Conservation (phyloP, 2,113 vertebrate genomes). For the Callospermophilus lateralis region DNA sequence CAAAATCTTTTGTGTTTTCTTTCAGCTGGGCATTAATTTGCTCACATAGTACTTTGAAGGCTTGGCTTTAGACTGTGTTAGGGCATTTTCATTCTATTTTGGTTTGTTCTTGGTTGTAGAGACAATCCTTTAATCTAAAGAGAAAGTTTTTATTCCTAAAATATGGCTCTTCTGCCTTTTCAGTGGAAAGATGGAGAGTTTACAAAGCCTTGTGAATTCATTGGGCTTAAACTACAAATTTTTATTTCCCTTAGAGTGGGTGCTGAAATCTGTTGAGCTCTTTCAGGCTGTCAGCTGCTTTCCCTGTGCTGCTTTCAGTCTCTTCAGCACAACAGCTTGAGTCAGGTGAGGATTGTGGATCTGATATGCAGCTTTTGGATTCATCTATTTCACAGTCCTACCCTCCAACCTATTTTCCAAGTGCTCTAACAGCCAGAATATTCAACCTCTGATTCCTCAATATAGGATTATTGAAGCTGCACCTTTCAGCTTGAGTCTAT, state of each 20-base stretch:
- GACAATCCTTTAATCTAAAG: too few species aligned
- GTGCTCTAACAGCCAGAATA: not conserved
- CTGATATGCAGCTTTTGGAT: not conserved
- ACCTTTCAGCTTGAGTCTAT: not conserved
- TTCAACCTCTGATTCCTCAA: not conserved
- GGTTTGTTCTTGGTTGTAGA: too few species aligned
- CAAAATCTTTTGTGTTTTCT: too few species aligned
- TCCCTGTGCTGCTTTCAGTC: not conserved
- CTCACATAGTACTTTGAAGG: too few species aligned
- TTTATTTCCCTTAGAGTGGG: not conserved
- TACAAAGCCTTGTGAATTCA: not conserved
- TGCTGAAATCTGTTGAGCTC: not conserved
- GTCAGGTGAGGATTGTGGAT: not conserved
- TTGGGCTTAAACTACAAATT: not conserved
- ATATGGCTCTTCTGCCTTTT: not conserved
- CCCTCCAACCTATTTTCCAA: rapidly evolving
- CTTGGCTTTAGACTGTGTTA: too few species aligned
- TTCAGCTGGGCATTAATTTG: too few species aligned
- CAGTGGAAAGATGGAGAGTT: not conserved
- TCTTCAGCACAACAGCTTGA: not conserved
- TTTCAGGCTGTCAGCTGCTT: not conserved
- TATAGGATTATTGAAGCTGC: not conserved
- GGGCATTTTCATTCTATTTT: too few species aligned
- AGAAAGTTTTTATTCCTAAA: too few species aligned
- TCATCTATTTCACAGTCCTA: not conserved